phyloP scores from a whole-genome alignment of 1,140 invertebrate species.

The Ostrea edulis region DNA sequence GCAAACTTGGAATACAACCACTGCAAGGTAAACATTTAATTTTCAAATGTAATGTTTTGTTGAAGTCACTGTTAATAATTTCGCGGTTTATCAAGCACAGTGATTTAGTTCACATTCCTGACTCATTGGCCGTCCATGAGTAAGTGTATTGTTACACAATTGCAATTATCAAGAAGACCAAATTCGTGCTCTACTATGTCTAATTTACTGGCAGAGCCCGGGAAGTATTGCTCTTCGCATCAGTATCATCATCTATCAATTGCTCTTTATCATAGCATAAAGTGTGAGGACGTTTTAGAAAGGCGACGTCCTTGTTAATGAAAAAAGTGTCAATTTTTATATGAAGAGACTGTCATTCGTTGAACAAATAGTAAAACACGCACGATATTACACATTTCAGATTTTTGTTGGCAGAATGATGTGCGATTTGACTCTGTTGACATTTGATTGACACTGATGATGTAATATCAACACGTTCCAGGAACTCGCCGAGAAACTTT shows the following conservation, averaged over 20 bases:
- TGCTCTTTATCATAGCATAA: neutral
- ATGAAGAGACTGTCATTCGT: constrained; percentile 4
- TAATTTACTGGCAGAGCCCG: no score
- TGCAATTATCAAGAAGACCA: no score
- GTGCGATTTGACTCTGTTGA: constrained; percentile 5
- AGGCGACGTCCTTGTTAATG: neutral
- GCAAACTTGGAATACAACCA: constrained; percentile 76
- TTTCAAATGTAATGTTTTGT: neutral
- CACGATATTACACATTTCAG: neutral
- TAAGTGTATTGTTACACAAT: no score
- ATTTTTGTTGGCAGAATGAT: neutral
- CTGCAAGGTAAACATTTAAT: constrained; percentile 57
- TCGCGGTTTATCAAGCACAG: no score
- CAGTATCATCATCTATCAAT: neutral
- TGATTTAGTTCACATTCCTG: no score
- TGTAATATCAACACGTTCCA: neutral
- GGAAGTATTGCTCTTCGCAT: neutral
- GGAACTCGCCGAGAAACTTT: neutral
- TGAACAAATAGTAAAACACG: no score
- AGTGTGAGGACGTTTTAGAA: neutral
- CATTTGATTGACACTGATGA: neutral
- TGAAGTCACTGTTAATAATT: no score
- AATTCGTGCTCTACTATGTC: no score
- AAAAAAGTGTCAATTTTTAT: neutral
- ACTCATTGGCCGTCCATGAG: no score